These are phyloP conservation scores for Electrona antarctica DNA, from an alignment of 2,113 vertebrate species.

Conservation along the genomic window DNA sequence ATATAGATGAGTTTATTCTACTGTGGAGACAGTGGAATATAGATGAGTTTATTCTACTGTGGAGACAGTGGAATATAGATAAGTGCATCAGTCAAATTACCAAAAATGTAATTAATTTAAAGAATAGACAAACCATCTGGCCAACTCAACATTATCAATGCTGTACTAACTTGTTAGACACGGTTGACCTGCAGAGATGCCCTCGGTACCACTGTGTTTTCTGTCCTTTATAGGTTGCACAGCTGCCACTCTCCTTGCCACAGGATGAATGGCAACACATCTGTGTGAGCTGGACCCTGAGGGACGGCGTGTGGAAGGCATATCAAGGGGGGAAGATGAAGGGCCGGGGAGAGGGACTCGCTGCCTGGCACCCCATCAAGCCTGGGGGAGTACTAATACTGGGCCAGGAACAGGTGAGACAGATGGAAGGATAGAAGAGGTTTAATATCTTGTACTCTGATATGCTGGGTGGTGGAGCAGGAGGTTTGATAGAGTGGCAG, in stretches of 20 bases:
- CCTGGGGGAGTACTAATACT: conserved; percentile 91
- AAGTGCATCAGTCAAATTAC: too few species aligned
- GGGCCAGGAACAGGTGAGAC: conserved; percentile 94
- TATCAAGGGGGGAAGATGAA: conserved; percentile 88
- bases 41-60: too few species aligned
- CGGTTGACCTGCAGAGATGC: background rate
- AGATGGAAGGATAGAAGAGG: background rate
- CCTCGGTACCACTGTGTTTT: background rate
- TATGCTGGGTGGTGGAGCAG: too few species aligned
- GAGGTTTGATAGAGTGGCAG: too few species aligned
- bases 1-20: too few species aligned
- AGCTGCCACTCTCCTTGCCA: conserved; percentile 88
- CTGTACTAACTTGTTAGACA: background rate
- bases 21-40: too few species aligned
- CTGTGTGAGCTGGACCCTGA: conserved; percentile 93
- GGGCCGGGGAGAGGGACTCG: conserved; percentile 88
- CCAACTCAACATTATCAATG: too few species aligned
- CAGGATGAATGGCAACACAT: conserved; percentile 92
- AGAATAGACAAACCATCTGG: background rate
- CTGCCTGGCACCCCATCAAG: conserved; percentile 95
- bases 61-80: too few species aligned
- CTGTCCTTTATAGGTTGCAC: conserved; percentile 82
- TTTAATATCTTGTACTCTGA: background rate
- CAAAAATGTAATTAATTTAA: too few species aligned
- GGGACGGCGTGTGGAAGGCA: conserved; percentile 92